Conservation (phyloP, 92 coral and sea anemone species). For the Anthopleura xanthogrammica region DNA sequence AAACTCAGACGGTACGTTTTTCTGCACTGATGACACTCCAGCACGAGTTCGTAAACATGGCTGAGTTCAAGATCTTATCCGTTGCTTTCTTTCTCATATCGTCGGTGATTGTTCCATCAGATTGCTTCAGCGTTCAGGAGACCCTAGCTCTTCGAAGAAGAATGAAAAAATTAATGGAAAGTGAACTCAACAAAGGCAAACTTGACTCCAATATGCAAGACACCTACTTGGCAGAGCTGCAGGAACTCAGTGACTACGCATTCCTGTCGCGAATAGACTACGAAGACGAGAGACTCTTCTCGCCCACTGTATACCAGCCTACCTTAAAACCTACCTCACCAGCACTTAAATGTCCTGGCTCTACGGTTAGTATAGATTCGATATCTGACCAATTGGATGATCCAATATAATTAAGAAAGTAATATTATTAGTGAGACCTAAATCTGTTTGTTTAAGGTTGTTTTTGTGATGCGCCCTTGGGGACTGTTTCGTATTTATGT, state of each 20-base stretch:
- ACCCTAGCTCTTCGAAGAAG: conserved; percentile 45
- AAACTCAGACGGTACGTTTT: background rate
- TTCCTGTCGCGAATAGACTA: conserved; percentile 16
- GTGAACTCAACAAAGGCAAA: conserved; percentile 42
- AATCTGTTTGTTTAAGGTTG: background rate
- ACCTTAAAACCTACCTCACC: background rate
- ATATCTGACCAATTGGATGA: background rate
- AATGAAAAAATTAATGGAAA: conserved; percentile 44
- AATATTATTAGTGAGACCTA: background rate
- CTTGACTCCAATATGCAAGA: conserved; percentile 32
- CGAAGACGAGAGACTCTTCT: conserved; percentile 13
- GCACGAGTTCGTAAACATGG: background rate
- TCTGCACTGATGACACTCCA: background rate
- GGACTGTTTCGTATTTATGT: background rate
- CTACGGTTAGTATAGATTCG: background rate
- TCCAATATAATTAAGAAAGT: background rate
- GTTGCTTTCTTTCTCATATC: background rate
- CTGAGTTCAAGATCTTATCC: background rate
- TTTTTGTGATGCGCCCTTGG: background rate
- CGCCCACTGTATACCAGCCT: background rate
- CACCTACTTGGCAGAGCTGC: conserved; percentile 41
- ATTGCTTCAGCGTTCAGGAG: conserved; percentile 40
- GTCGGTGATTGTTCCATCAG: background rate
- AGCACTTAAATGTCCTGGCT: background rate
- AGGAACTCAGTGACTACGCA: conserved; percentile 34